Evolutionary conservation across 1,140 invertebrate genomes (phyloP).

Genomic region (Pseudomyrmex sp.): DNA sequence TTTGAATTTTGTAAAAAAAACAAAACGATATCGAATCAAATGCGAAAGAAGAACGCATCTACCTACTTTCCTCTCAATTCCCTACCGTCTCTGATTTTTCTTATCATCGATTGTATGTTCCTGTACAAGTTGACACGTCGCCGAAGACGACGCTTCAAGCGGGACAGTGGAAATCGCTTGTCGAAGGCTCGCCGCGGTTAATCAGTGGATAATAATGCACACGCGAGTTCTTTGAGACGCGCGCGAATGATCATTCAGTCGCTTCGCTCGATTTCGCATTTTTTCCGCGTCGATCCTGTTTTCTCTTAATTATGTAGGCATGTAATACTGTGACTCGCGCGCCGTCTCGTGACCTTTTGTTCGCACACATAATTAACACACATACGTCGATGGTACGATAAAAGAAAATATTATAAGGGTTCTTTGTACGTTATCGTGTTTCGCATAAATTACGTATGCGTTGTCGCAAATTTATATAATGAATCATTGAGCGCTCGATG

Average conservation of each 20-base stretch:
- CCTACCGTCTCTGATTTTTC: constrained; percentile 3
- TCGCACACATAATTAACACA: constrained; percentile 47
- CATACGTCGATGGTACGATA: constrained; percentile 27
- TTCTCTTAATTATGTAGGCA: constrained; percentile 40
- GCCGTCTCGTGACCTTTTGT: background rate
- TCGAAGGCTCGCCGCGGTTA: background rate
- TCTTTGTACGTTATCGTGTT: constrained; percentile 14
- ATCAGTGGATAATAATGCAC: background rate
- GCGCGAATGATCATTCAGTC: constrained; percentile 33
- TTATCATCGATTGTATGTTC: background rate
- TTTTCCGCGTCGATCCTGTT: constrained; percentile 24
- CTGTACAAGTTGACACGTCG: background rate
- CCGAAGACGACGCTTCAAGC: background rate
- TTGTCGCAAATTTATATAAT: constrained; percentile 18
- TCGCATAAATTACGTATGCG: background rate
- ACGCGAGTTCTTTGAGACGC: background rate
- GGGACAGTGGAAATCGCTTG: background rate
- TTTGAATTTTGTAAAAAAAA: background rate
- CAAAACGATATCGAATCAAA: too few species aligned
- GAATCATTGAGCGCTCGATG: constrained; percentile 12
- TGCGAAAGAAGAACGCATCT: too few species aligned
- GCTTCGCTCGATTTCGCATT: constrained; percentile 22
- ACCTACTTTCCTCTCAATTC: background rate
- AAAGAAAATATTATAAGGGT: constrained; percentile 17
- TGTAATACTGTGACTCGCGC: background rate